Base-by-base conservation (phyloP, 2,888 invertebrate genomes). In the Cataglyphis rosenhaueri region DNA sequence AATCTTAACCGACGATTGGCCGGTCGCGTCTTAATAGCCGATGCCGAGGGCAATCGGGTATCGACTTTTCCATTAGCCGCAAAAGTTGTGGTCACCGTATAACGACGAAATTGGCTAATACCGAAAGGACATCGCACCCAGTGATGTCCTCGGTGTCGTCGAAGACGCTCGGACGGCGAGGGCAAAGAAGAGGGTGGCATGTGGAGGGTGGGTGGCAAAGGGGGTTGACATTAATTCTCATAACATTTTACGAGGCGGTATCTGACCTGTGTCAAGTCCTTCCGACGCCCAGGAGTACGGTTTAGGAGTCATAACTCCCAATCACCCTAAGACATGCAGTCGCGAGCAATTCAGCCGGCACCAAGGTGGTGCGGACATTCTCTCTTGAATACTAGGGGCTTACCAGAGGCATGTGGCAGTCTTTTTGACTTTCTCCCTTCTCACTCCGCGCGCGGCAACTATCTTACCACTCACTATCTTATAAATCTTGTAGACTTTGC, bases 191-290 rank as follows among this genome's bases (percentile, higher is more conserved):
- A 84, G 83, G 85, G 83, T 73, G 81, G 59, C 73, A 73, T 62
- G 75, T 62, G 70, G 64, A 48, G 70, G 52, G 64, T 61, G 70
- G 87, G 85, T 83, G 84, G 82, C 68, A 78, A 84, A 85, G 81
- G 79, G 88, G 89, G 91, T 85, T 86, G 92, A 91, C 94, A 94
- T 94, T 94, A 94, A 94, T 94, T 94, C 94, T 94, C 94, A 94
- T 94, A 94, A 94, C 93, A 93, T 94, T 94, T 94, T 94, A 94
- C 93, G 94, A 94, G 92, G 92, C 92, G 93, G 93, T 94, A 93
- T 93, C 94, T 93, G 94, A 94, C 93, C 94, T 92, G 93, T 92
- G 93, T 94, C 94, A 94, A 94, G 92, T 93, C 92, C 91, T 92
- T 90, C 89, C 92, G 91, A 92, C 92, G 91, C 89, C 91, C 90